These are phyloP conservation scores for Sesamia nonagrioides DNA, from an alignment of 1,140 invertebrate genomes.

Conservation along the genomic window DNA sequence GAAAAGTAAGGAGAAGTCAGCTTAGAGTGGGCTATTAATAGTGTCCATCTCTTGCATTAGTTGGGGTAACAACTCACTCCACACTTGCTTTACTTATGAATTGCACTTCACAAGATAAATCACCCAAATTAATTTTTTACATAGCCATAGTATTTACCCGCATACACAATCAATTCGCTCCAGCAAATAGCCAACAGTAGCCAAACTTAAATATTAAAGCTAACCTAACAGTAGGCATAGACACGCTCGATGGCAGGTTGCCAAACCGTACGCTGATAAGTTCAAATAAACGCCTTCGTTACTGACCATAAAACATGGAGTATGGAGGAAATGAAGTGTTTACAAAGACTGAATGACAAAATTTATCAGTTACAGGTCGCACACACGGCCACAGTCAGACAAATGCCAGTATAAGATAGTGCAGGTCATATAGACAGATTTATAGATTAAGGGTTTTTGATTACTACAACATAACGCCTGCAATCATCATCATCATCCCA, in stretches of 20 bases:
- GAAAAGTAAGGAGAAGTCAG: no score
- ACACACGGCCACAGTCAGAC: no score
- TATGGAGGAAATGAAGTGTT: not conserved
- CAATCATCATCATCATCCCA: no score
- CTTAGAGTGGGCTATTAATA: no score
- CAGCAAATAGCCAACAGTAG: conserved; percentile 26
- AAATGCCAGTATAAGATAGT: no score
- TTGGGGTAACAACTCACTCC: no score
- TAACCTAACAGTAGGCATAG: conserved; percentile 23
- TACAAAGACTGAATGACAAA: not conserved
- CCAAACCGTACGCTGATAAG: conserved; percentile 38
- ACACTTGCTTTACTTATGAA: no score
- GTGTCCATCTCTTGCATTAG: no score
- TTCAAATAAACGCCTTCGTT: conserved; percentile 40
- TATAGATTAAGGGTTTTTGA: no score
- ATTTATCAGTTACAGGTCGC: no score
- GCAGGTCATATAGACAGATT: no score
- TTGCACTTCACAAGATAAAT: not conserved
- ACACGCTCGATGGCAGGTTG: conserved; percentile 26
- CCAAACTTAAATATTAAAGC: conserved; percentile 45
- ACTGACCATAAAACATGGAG: conserved; percentile 23
- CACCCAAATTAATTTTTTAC: conserved; percentile 18
- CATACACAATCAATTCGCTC: not conserved
- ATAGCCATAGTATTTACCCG: not conserved
- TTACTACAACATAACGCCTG: no score